Base-by-base conservation (phyloP, 1,140 invertebrate species). In the Sesamia nonagrioides region DNA sequence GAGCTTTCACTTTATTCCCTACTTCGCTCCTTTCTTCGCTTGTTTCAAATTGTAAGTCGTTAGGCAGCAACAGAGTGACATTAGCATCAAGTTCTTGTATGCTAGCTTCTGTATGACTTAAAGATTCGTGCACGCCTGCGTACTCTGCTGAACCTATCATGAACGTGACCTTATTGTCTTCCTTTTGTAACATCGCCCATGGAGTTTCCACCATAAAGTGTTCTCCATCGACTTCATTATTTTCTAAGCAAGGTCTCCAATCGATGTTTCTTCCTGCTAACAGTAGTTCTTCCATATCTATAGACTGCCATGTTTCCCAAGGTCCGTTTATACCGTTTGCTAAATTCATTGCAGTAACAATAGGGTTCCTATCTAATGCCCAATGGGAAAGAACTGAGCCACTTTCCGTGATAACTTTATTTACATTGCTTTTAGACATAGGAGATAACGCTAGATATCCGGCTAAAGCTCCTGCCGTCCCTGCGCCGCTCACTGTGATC, bases 361-460 rank as follows among this genome's bases (percentile, higher is more conserved):
- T 8, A 15, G 92, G 90, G 61, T 89, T 33, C 79, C 92, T 87
- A 33, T 94, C 89, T 72, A 94, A 58, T 17, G 92, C 91, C 89
- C 88, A 91, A 48, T 88, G 82, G 15, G 91, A 88, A 11, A 94
- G 79, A 1, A 89, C 60, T 13, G 85, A 87, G 11, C 92, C 92
- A 77, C 89, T 92, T 69, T 94, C 92, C 35, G 88, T 86, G 6
- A 94, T 92, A 9, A 88, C 89, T 85, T 89, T 90, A 17, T 78
- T 84, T 33, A 92, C 71, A 58, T 86, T 84, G 9, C 71, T n/a
- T 48, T 60, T 86, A 35, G 90, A 88, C 17, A 60, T 81, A 6
- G 90, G 80, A 13, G 85, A 89, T 21, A 92, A 13, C 13, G 90
- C 82, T 54, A 94, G 72, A 77, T 86, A 90, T 9, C 89, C 88